Evolutionary conservation across 2,888 invertebrate species (phyloP).

Genomic region (Pseudanteris insignis): DNA sequence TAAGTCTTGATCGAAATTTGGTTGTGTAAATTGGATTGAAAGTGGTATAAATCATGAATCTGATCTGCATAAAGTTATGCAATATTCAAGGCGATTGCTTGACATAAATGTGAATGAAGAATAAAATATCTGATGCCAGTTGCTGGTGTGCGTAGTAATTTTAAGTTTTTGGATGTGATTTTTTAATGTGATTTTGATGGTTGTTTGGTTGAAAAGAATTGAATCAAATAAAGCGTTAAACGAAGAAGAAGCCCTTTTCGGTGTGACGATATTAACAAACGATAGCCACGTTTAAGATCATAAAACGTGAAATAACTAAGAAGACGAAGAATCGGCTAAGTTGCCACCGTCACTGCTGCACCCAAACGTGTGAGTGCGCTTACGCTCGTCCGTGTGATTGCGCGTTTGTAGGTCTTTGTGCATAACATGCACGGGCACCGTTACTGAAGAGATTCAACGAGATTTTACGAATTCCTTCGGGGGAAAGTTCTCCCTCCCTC

Average conservation of each 20-base stretch:
- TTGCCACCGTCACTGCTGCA: conserved; percentile 7
- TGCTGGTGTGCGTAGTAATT: too few relatives aligned
- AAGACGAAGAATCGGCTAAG: conserved; percentile 29
- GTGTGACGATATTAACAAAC: conserved; percentile 41
- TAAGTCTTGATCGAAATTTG: too few relatives aligned
- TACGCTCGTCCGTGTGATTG: conserved; percentile 6
- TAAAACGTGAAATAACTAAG: conserved; percentile 44
- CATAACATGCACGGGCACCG: conserved; percentile 43
- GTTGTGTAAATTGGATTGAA: too few relatives aligned
- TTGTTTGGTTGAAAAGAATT: too few relatives aligned
- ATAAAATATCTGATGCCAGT: too few relatives aligned
- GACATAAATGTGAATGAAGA: too few relatives aligned
- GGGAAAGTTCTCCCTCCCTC: conserved; percentile 54
- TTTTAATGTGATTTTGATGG: too few relatives aligned
- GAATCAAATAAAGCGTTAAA: conserved; percentile 35
- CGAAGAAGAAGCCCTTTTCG: conserved; percentile 42
- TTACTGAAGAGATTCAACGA: conserved; percentile 55
- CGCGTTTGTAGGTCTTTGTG: conserved; percentile 2
- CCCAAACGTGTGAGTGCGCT: conserved; percentile 2
- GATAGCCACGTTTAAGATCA: conserved; percentile 44
- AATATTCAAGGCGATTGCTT: too few relatives aligned
- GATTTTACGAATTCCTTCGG: conserved; percentile 58
- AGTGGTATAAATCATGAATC: too few relatives aligned
- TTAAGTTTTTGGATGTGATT: too few relatives aligned
- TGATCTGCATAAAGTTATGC: too few relatives aligned